phyloP scores from a whole-genome alignment of 2,113 vertebrate species.

The Dicrurus megarhynchus region DNA sequence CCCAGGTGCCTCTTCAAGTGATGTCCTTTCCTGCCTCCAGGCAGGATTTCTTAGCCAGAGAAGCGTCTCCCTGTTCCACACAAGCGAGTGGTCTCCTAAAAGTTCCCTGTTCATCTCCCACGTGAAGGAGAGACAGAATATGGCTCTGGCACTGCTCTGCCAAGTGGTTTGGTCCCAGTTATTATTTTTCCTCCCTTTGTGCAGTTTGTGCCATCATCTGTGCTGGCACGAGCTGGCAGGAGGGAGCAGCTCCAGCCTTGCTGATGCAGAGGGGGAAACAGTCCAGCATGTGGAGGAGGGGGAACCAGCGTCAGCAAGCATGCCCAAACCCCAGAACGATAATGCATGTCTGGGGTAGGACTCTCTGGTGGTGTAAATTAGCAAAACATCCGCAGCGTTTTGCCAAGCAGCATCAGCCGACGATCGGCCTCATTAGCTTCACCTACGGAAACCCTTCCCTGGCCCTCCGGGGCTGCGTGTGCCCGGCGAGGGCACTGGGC shows the following conservation, averaged over 20 bases:
- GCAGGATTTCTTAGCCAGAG: neutral
- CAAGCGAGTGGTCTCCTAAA: neutral
- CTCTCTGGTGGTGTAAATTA: neutral
- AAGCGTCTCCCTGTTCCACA: neutral
- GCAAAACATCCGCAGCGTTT: neutral
- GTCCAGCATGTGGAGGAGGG: neutral
- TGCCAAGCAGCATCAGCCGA: neutral
- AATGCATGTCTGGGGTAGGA: neutral
- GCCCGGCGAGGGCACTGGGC: neutral
- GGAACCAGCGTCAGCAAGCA: neutral
- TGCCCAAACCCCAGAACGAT: neutral
- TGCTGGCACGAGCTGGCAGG: slow-evolving; percentile 10
- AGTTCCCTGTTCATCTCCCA: neutral
- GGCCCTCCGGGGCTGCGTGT: neutral
- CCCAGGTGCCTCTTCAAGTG: neutral
- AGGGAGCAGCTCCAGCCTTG: neutral
- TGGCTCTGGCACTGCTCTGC: neutral
- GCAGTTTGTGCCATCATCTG: slow-evolving; percentile 17
- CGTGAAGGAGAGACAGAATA: neutral
- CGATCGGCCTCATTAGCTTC: neutral
- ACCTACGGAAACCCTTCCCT: neutral
- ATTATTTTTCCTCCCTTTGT: neutral
- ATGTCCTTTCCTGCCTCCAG: neutral
- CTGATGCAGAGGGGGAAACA: neutral
- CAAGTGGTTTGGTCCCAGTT: neutral